Evolutionary conservation across 2,113 vertebrate genomes (phyloP), one percentile per base, ranked within the genome.

Genomic region (Tragelaphus strepsiceros): DNA sequence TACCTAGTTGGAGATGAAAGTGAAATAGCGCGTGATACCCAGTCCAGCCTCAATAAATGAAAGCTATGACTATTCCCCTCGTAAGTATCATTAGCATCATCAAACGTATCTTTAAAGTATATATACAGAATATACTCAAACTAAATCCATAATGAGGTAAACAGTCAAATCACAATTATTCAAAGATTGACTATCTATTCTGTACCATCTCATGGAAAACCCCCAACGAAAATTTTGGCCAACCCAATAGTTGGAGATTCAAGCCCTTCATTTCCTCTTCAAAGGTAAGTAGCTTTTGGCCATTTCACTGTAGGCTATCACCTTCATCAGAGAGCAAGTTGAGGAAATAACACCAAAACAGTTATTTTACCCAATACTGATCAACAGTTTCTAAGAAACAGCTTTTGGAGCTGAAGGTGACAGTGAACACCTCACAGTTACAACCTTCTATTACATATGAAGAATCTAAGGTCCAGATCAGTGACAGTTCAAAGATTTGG

Each of bases 261-360:
- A 91, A 71, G n/a, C 30, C 71, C 32, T 91, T 90, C 62, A 43
- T 91, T 82, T 87, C 49, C 82, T 97, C 89, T 84, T 95, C 91
- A 97, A 95, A 88, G 19, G 6, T 83, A 64, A 82, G 51, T 14
- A 80, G 49, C 12, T 92, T 98, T 16, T 30, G 61, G 13, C 62
- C 26, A 95, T 62, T 90, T 78, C 58, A 96, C 35, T 84, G 28
- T 61, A 96, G 80, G 67, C 51, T 53, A n/a, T 24, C 81, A 78
- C 53, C 26, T 96, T 77, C 30, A 82, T 54, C n/a, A 92, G 85
- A 97, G 82, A 97, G 43, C 85, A 8, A 96, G 26, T 11, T 92
- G 28, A 98, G 22, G 53, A 93, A 95, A 91, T 91, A 94, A 96
- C 14, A 93, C 28, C 77, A 53, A 97, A 95, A 93, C 15, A 61